phyloP scores from a whole-genome alignment of 2,113 vertebrate genomes.

The Microtus oregoni region DNA sequence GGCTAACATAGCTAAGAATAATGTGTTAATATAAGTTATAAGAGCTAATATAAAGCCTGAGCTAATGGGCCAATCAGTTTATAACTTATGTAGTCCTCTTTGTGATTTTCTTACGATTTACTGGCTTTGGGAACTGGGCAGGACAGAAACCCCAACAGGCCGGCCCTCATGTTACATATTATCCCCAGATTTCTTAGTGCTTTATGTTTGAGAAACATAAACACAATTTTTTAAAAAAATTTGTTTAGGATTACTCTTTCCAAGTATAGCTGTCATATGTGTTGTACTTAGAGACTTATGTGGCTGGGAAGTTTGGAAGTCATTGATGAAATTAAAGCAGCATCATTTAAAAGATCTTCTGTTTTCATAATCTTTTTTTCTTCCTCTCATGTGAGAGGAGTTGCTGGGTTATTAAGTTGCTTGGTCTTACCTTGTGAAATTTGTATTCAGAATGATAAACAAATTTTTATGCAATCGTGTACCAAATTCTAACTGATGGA shows the following conservation, averaged over 20 bases:
- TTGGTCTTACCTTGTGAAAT: neutral
- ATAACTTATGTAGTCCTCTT: too few species aligned
- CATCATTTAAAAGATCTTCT: constrained; percentile 70
- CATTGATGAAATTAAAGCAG: constrained; percentile 78
- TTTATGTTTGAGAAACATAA: neutral
- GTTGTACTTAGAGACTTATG: constrained; percentile 72
- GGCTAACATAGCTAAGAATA: too few species aligned
- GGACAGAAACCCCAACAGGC: too few species aligned
- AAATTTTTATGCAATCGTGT: neutral
- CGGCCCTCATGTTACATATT: too few species aligned
- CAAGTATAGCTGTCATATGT: constrained; percentile 59
- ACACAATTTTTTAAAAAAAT: neutral
- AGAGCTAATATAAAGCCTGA: too few species aligned
- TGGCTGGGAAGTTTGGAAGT: constrained; percentile 71
- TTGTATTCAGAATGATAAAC: neutral
- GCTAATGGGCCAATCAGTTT: too few species aligned
- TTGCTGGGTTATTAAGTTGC: constrained; percentile 42
- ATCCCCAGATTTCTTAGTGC: neutral
- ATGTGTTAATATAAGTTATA: too few species aligned
- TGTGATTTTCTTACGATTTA: too few species aligned
- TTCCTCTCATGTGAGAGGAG: neutral
- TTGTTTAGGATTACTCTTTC: constrained; percentile 71
- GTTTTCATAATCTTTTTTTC: neutral
- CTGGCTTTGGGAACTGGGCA: too few species aligned
- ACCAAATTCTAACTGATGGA: neutral